Conservation (phyloP, 2,113 vertebrate species). For the Corynorhinus townsendii region DNA sequence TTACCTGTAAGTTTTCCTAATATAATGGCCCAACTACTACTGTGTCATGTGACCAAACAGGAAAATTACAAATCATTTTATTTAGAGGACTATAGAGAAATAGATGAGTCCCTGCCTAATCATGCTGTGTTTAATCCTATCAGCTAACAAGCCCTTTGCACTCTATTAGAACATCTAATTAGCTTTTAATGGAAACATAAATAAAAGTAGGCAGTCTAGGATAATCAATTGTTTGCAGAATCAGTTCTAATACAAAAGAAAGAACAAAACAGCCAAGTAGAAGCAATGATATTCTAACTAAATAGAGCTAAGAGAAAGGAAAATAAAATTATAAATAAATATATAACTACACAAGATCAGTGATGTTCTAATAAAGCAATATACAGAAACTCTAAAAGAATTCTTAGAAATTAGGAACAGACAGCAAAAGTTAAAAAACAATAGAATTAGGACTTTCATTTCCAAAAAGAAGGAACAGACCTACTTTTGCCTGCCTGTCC, state of each 20-base stretch:
- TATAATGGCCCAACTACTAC: neutral
- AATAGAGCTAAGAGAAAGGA: neutral
- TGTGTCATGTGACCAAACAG: neutral
- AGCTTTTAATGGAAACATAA: neutral
- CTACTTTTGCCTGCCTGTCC: neutral
- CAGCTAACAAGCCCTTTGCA: neutral
- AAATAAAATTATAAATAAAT: conserved; percentile 1
- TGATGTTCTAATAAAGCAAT: neutral
- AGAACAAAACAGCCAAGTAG: neutral
- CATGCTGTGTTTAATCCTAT: neutral
- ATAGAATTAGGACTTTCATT: neutral
- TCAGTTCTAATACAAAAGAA: neutral
- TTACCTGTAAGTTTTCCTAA: neutral
- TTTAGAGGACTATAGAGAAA: neutral
- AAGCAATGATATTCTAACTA: neutral
- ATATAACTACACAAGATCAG: neutral
- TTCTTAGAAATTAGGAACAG: neutral
- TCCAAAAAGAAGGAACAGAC: neutral
- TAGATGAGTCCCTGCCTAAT: neutral
- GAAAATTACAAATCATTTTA: neutral
- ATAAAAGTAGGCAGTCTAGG: neutral
- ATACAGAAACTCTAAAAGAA: neutral
- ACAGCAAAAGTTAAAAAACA: neutral
- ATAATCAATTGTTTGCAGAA: neutral
- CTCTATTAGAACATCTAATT: neutral